Evolutionary conservation across 1,140 invertebrate species (phyloP), one percentile per base, ranked within the genome.

Genomic region (Callitettix versicolor): DNA sequence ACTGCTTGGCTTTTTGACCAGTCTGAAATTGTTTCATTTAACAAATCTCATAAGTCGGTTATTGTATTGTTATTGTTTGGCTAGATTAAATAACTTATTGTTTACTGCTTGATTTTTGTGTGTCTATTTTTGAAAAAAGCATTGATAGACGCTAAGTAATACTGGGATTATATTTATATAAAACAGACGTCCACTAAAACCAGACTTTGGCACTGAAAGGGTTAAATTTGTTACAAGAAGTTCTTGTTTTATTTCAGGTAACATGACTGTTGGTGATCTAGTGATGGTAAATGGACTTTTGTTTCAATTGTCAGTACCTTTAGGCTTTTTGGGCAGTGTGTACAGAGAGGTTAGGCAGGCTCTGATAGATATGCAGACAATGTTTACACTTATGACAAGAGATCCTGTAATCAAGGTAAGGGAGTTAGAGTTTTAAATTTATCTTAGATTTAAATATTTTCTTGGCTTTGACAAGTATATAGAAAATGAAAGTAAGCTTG

Each of bases 241-340:
- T 49, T 55, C 12, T 7, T 41, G 30, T 56, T 48, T 48, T 53
- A 15, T 61, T 67, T n/a, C 68, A 92, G 91, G 95, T 43, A 86
- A 84, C 56, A 90, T 99, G 86, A 96, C 92, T 18, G 92, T 99
- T 46, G 97, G 96, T 12, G 96, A 99, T 74, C 76, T 99, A 61
- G 95, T 99, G 7, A 94, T 99, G 91, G 95, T 98, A 3, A 99
- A 99, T 75, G 95, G 88, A 12, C 78, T 99, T 41, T 74, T 99
- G 22, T 98, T 99, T 68, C 97, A 99, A 78, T 76, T 99, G 15
- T 96, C 94, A 3, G 78, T 99, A 34, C 97, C 97, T 3, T 77
- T 99, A 11, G 96, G 95, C 62, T 95, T 95, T 69, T 76, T 98
- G 30, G 97, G 97, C 20, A 97, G 95, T 47, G 94, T 98, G 17